Evolutionary conservation across 2,113 vertebrate species (phyloP).

Genomic region (Egretta garzetta): DNA sequence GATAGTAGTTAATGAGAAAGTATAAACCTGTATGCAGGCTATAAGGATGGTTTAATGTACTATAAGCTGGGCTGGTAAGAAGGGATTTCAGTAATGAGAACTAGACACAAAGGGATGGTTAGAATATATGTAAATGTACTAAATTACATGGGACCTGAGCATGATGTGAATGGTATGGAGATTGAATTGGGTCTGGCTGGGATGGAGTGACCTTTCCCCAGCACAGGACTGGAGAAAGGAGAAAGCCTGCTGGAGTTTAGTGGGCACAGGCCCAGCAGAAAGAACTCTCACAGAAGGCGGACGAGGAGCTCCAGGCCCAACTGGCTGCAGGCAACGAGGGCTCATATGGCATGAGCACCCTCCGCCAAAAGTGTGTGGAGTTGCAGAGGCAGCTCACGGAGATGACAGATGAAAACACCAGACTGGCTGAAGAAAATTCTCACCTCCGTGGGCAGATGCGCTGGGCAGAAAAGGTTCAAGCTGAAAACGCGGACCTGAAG

Average conservation of each 20-base stretch:
- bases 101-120: too few relatives aligned
- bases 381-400: slow-evolving; percentile 82
- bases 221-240: not conserved
- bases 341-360: slow-evolving; percentile 52
- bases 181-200: not conserved
- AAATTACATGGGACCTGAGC: too few relatives aligned
- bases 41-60: too few relatives aligned
- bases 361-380: slow-evolving; percentile 77
- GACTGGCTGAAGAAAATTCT: slow-evolving; percentile 81
- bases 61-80: too few relatives aligned
- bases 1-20: too few relatives aligned
- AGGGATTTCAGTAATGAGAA: too few relatives aligned
- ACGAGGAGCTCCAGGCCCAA: slow-evolving; percentile 75
- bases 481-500: slow-evolving; percentile 80
- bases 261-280: slow-evolving; percentile 81
- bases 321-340: slow-evolving; percentile 65
- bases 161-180: not conserved
- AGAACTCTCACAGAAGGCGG: slow-evolving; percentile 72
- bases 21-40: too few relatives aligned
- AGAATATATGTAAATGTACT: too few relatives aligned
- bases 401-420: slow-evolving; percentile 74
- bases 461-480: slow-evolving; percentile 77
- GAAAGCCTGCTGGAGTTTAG: not conserved
- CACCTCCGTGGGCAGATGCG: slow-evolving; percentile 51
- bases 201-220: too few relatives aligned